A percentile compares a stretch with the other conserved stretches of the same genome.
These are phyloP conservation scores for Alectura lathami DNA, from an alignment of 2,113 vertebrate species.

Conservation along the genomic window DNA sequence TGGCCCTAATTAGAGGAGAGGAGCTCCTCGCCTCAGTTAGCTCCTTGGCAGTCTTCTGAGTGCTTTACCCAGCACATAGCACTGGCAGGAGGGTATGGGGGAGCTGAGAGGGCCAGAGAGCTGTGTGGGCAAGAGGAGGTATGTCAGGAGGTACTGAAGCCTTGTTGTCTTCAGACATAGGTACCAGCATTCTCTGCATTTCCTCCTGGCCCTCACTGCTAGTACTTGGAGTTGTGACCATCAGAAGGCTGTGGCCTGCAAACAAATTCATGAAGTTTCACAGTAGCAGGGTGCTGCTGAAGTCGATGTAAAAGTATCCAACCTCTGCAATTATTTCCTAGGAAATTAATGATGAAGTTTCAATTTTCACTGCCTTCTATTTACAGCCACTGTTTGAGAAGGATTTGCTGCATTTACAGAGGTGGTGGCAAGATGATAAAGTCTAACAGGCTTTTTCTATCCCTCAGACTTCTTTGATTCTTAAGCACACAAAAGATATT, in stretches of 20 bases:
- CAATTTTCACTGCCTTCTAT: not conserved
- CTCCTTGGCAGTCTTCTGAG: not conserved
- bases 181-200: not conserved
- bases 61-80: not conserved
- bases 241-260: not conserved
- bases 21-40: not conserved
- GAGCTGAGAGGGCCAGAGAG: not conserved
- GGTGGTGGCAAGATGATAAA: not conserved
- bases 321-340: not conserved
- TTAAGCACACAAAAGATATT: not conserved
- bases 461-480: not conserved
- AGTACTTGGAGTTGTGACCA: not conserved
- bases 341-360: not conserved
- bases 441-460: not conserved
- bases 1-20: rapidly evolving
- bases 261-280: not conserved
- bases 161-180: not conserved
- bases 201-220: not conserved
- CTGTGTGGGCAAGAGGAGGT: not conserved
- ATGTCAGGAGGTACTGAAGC: not conserved
- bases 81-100: not conserved
- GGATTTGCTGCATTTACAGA: not conserved
- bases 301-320: not conserved
- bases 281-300: rapidly evolving
- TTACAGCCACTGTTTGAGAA: not conserved